These are phyloP conservation scores for Solen grandis DNA, from an alignment of 1,140 invertebrate species.

Conservation along the genomic window DNA sequence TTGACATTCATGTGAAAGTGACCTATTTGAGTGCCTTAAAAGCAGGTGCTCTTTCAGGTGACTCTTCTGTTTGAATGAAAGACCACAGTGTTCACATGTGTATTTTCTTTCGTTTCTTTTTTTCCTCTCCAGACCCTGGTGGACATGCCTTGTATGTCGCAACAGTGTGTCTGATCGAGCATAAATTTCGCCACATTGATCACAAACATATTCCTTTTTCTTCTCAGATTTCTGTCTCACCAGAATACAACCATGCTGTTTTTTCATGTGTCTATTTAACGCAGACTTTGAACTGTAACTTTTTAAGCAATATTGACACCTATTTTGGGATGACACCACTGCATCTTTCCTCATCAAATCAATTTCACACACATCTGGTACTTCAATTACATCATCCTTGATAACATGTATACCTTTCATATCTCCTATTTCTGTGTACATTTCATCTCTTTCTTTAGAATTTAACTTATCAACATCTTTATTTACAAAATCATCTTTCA, in stretches of 20 bases:
- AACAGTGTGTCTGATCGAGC: background rate
- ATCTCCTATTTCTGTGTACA: too few species aligned
- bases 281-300: background rate
- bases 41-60: conserved; percentile 22
- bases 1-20: background rate
- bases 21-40: background rate
- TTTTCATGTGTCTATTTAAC: conserved; percentile 2
- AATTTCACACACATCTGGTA: too few species aligned
- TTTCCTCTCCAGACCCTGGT: background rate
- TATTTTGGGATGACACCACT: conserved; percentile 3
- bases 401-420: too few species aligned
- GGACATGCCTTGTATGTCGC: background rate
- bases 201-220: background rate
- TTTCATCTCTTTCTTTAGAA: too few species aligned
- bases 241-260: conserved; percentile 3
- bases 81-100: conserved; percentile 13
- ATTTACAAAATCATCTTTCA: too few species aligned
- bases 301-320: background rate
- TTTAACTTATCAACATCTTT: too few species aligned
- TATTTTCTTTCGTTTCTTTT: too few species aligned
- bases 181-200: conserved; percentile 3
- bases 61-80: background rate
- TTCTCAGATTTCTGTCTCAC: background rate
- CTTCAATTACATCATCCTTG: too few species aligned
- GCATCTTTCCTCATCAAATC: background rate